These are phyloP conservation scores for Galaxea fascicularis DNA, from an alignment of 92 coral and sea anemone species.

Conservation along the genomic window DNA sequence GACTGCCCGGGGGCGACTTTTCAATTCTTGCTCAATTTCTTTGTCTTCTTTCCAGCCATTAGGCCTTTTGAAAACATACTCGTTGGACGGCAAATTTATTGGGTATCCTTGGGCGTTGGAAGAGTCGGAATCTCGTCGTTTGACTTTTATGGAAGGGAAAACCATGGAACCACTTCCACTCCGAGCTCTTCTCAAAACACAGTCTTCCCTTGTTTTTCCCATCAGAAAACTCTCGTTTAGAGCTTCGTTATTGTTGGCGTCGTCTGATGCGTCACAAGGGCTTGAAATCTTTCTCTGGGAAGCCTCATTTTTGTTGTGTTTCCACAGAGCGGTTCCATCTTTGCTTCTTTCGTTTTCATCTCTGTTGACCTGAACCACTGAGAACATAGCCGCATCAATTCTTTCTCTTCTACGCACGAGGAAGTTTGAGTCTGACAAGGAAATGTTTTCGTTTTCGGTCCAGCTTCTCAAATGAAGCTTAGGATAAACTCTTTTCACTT, in stretches of 20 bases:
- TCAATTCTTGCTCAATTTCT: not conserved
- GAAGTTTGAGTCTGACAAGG: not conserved
- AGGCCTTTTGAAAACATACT: not conserved
- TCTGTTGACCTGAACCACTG: constrained; percentile 14
- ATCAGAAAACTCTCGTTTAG: not conserved
- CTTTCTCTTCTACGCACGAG: constrained; percentile 6
- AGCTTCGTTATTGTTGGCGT: not conserved
- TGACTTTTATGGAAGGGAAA: constrained; percentile 2
- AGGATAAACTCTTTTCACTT: constrained; percentile 28
- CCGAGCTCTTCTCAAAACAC: not conserved
- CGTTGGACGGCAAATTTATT: not conserved
- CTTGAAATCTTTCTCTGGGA: constrained; percentile 9
- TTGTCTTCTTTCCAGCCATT: not conserved
- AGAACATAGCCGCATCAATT: constrained; percentile 5
- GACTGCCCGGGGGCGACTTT: not conserved
- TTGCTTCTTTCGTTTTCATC: constrained; percentile 6
- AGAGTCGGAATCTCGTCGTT: not conserved
- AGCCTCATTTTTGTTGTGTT: not conserved
- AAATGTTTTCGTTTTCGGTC: constrained; percentile 9
- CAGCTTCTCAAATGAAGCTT: constrained; percentile 14
- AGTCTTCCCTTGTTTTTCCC: not conserved
- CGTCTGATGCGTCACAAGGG: not conserved
- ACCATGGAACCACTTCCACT: constrained; percentile 41
- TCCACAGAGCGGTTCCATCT: not conserved
- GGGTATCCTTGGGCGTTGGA: constrained; percentile 24